Evolutionary conservation across 2,113 vertebrate genomes (phyloP).

Genomic region (Nerophis ophidion): DNA sequence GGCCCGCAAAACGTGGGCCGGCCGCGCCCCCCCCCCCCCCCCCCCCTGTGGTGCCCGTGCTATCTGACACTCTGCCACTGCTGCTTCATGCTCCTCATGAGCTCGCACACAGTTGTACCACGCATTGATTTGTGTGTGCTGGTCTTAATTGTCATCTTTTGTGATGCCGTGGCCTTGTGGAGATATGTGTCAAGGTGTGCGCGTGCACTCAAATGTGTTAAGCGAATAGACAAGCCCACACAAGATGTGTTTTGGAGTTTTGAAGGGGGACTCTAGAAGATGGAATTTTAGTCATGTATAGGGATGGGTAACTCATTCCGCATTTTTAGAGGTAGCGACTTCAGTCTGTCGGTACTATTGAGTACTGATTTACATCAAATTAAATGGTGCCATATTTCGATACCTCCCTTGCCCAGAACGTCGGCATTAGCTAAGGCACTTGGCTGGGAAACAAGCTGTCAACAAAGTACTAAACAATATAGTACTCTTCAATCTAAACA

Average conservation of each 20-base stretch:
- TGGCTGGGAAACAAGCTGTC: too few relatives aligned
- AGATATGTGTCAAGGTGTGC: not conserved
- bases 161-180: slow-evolving; percentile 17
- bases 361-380: too few relatives aligned
- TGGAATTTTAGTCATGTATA: slow-evolving; percentile 58
- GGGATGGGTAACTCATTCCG: not conserved
- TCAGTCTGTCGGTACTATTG: too few relatives aligned
- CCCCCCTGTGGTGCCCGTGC: not conserved
- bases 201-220: slow-evolving; percentile 41
- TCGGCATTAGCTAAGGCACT: too few relatives aligned
- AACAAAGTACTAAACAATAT: too few relatives aligned
- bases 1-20: not conserved
- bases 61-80: slow-evolving; percentile 10
- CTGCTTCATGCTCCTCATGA: slow-evolving; percentile 41
- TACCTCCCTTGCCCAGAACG: too few relatives aligned
- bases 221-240: slow-evolving; percentile 56
- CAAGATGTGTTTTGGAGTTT: slow-evolving; percentile 55
- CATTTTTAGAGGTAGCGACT: too few relatives aligned
- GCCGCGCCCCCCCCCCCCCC: not conserved
- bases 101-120: slow-evolving; percentile 35
- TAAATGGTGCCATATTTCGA: too few relatives aligned
- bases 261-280: slow-evolving; percentile 43
- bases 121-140: slow-evolving; percentile 37
- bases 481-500: too few relatives aligned
- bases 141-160: slow-evolving; percentile 15